Conservation (phyloP, 1,140 invertebrate species). For the Phortica variegata region DNA sequence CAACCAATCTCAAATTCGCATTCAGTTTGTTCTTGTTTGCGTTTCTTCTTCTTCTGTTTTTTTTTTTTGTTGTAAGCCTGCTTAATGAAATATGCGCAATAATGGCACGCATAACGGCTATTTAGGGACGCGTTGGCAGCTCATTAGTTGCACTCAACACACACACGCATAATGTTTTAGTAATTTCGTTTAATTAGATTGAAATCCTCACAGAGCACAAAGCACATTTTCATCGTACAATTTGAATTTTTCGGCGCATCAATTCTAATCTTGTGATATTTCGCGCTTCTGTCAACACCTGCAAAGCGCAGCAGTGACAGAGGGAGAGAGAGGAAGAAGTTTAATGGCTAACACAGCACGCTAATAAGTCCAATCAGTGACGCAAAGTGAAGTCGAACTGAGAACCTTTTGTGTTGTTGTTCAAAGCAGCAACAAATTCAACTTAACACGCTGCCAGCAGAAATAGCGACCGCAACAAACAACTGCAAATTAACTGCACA, state of each 20-base stretch:
- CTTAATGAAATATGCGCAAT: slow-evolving; percentile 53
- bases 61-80: too few relatives aligned
- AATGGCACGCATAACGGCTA: slow-evolving; percentile 46
- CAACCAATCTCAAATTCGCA: not conserved
- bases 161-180: not conserved
- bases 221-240: too few relatives aligned
- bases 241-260: not conserved
- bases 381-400: slow-evolving; percentile 9
- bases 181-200: slow-evolving; percentile 1
- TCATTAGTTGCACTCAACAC: slow-evolving; percentile 19
- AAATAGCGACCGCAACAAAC: slow-evolving; percentile 1
- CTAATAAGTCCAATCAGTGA: slow-evolving; percentile 6
- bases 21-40: too few relatives aligned
- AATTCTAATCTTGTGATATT: slow-evolving; percentile 29
- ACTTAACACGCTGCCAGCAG: too few relatives aligned
- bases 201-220: too few relatives aligned
- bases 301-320: not conserved
- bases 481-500: slow-evolving; percentile 50
- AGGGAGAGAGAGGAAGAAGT: not conserved
- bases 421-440: too few relatives aligned
- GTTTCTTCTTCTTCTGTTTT: too few relatives aligned
- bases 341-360: not conserved
- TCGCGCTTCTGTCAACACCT: slow-evolving; percentile 34
- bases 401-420: too few relatives aligned
- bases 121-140: slow-evolving; percentile 33